These are phyloP conservation scores for Campylorhamphus procurvoides DNA, from an alignment of 2,113 vertebrate species.

Conservation along the genomic window DNA sequence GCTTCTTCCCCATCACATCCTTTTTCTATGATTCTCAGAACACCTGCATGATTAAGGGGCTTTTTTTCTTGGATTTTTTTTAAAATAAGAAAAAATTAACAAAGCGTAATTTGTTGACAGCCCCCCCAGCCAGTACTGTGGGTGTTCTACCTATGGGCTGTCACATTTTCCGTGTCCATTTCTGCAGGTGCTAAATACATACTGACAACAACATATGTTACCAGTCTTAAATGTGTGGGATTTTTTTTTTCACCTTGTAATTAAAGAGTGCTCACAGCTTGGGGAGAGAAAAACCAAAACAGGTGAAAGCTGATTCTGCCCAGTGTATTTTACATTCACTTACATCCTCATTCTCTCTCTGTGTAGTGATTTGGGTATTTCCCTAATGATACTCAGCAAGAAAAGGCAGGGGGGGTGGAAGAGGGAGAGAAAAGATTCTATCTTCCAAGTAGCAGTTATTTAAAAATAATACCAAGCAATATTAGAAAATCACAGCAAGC, in stretches of 20 bases:
- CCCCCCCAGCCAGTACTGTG: constrained; percentile 55
- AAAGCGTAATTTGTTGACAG: constrained; percentile 81
- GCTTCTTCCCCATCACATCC: constrained; percentile 21
- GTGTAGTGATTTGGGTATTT: constrained; percentile 14
- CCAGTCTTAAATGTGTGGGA: constrained; percentile 68
- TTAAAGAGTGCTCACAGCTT: constrained; percentile 75
- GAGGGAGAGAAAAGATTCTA: not conserved
- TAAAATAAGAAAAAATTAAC: constrained; percentile 80
- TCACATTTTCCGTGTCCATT: constrained; percentile 76
- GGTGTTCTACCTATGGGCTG: constrained; percentile 74
- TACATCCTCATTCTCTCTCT: not conserved
- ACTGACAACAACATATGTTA: constrained; percentile 86
- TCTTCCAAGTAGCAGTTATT: not conserved
- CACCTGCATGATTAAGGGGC: constrained; percentile 53
- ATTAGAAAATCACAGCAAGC: not conserved
- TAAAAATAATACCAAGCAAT: constrained; percentile 10
- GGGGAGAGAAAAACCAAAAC: not conserved
- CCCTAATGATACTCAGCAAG: not conserved
- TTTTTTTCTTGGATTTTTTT: constrained; percentile 43
- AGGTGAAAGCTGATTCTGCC: constrained; percentile 73
- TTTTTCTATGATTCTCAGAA: constrained; percentile 27
- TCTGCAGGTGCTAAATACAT: constrained; percentile 85
- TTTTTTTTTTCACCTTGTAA: constrained; percentile 66
- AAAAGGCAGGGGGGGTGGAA: not conserved
- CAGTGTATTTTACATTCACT: constrained; percentile 19